A percentile compares a stretch with the other conserved stretches of the same genome.
Conservation (phyloP, 2,888 invertebrate species). For the Callimorpha dominula region DNA sequence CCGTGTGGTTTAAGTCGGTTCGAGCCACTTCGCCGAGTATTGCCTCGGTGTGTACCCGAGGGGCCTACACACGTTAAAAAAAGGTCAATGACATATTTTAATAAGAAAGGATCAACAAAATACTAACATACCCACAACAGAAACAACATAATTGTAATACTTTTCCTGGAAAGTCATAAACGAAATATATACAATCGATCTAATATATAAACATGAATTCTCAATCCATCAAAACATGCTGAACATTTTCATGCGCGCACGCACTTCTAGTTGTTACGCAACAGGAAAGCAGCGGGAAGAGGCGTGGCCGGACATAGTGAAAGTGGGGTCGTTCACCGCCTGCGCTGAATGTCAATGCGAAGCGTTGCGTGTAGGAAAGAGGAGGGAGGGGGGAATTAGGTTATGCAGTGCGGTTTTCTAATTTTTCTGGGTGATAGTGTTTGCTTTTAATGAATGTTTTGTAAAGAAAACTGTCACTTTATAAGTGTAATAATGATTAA, state of each 20-base stretch:
- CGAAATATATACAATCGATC: not conserved
- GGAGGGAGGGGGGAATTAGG: slow-evolving; percentile 50
- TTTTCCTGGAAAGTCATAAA: not conserved
- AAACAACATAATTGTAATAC: not conserved
- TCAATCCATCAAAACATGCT: slow-evolving; percentile 8
- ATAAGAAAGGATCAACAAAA: not conserved
- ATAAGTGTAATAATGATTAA: not conserved
- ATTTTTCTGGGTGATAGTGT: slow-evolving; percentile 28
- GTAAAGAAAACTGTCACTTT: not conserved
- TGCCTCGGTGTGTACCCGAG: no score
- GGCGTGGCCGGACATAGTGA: slow-evolving; percentile 59
- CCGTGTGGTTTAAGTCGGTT: no score
- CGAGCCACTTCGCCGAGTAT: no score
- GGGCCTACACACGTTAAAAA: no score
- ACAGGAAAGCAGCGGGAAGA: slow-evolving; percentile 59
- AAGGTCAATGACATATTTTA: no score
- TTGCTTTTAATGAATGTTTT: slow-evolving; percentile 7
- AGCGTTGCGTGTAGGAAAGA: slow-evolving; percentile 30
- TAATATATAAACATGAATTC: slow-evolving; percentile 14
- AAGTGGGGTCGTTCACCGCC: slow-evolving; percentile 54
- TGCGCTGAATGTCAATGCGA: slow-evolving; percentile 66
- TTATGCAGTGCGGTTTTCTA: slow-evolving; percentile 52
- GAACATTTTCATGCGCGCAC: slow-evolving; percentile 43
- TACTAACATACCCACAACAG: not conserved
- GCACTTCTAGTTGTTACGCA: slow-evolving; percentile 54